Evolutionary conservation across 2,113 vertebrate genomes (phyloP).

Genomic region (Albula glossodonta): DNA sequence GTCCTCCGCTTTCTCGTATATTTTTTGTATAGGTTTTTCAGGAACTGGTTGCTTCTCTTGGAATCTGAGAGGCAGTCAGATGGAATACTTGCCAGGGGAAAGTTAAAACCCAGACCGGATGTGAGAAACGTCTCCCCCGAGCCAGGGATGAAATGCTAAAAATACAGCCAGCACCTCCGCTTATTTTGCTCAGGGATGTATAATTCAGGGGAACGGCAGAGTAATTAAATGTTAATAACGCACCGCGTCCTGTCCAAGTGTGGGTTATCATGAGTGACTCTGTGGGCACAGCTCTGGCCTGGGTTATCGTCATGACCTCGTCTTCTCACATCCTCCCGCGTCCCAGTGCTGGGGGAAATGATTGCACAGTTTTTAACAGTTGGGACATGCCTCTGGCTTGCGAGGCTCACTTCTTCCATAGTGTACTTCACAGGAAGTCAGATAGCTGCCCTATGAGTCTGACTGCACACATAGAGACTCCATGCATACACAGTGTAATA

Average conservation of each 20-base stretch:
- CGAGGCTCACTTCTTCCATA: too few relatives aligned
- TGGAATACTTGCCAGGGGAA: not conserved
- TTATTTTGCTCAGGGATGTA: slow-evolving; percentile 57
- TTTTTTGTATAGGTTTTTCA: not conserved
- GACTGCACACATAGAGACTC: too few relatives aligned
- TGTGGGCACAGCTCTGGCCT: too few relatives aligned
- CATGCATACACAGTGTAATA: too few relatives aligned
- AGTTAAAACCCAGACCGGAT: slow-evolving; percentile 47
- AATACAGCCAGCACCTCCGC: slow-evolving; percentile 55
- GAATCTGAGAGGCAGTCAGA: not conserved
- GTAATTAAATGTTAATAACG: slow-evolving; percentile 73
- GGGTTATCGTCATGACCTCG: too few relatives aligned
- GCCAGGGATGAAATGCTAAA: slow-evolving; percentile 60
- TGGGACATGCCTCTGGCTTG: too few relatives aligned
- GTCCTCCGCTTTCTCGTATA: not conserved
- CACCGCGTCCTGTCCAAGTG: slow-evolving; percentile 35
- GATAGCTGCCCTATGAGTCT: too few relatives aligned
- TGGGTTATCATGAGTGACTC: not conserved
- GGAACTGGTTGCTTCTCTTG: not conserved
- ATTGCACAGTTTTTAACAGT: too few relatives aligned
- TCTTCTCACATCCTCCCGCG: too few relatives aligned
- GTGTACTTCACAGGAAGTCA: too few relatives aligned
- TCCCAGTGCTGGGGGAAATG: too few relatives aligned
- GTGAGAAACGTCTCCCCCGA: slow-evolving; percentile 35
- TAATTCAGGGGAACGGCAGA: slow-evolving; percentile 65